Percentiles rank a stretch among this genome's conserved stretches.
These are phyloP conservation scores for Coracias cyanogaster DNA, from an alignment of 2,797 vertebrate genomes.

Conservation along the genomic window DNA sequence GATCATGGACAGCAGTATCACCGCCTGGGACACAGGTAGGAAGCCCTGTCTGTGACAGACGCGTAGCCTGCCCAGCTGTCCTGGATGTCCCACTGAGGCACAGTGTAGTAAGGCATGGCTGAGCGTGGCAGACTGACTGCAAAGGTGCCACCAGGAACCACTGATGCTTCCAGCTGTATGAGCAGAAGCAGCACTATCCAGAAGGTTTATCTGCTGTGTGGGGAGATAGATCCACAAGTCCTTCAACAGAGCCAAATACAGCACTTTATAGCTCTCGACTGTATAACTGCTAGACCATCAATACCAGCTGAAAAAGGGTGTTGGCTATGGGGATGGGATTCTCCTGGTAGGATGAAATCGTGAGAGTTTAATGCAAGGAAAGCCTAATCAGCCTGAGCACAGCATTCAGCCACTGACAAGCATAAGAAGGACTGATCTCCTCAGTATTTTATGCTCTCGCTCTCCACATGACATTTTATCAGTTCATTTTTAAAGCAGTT, in stretches of 20 bases:
- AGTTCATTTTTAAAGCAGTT: neutral
- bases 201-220: rapidly evolving
- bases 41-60: neutral
- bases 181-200: neutral
- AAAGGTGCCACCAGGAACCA: neutral
- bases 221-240: neutral
- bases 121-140: rapidly evolving
- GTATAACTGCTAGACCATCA: neutral
- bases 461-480: neutral
- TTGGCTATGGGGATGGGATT: neutral
- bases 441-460: neutral
- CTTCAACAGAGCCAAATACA: neutral
- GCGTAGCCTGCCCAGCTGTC: rapidly evolving
- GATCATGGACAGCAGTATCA: neutral
- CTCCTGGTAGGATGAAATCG: neutral
- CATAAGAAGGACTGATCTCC: neutral
- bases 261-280: rapidly evolving
- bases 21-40: rapidly evolving
- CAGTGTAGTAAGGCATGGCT: rapidly evolving
- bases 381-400: neutral
- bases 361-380: neutral
- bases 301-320: neutral
- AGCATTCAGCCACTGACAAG: neutral
- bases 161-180: rapidly evolving
- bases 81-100: neutral